A percentile compares a stretch with the other conserved stretches of the same genome.
phyloP scores from a whole-genome alignment of 2,113 vertebrate genomes.

The Poeciliopsis prolifica region DNA sequence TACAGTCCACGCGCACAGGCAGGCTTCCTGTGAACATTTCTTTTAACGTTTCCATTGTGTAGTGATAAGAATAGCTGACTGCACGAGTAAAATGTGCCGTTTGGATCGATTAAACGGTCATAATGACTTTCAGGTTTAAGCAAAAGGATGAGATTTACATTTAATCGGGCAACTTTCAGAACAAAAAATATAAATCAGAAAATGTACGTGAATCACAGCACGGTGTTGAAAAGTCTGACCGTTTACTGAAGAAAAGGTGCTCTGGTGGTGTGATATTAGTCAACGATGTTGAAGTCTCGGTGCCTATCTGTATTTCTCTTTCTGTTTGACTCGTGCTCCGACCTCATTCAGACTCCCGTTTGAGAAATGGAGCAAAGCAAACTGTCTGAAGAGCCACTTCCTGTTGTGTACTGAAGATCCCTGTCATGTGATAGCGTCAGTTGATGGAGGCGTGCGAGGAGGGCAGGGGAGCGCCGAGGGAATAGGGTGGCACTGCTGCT shows the following conservation, averaged over 20 bases:
- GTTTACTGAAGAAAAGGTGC: background rate
- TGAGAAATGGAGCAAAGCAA: conserved; percentile 69
- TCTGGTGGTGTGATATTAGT: background rate
- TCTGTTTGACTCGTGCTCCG: conserved; percentile 39
- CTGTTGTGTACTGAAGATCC: conserved; percentile 78
- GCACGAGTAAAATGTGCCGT: conserved; percentile 13
- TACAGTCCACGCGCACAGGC: conserved; percentile 39
- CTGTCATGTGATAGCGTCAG: conserved; percentile 71
- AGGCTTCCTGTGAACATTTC: conserved; percentile 26
- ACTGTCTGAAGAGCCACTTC: conserved; percentile 77
- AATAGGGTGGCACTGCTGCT: conserved; percentile 70
- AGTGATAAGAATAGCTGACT: conserved; percentile 10
- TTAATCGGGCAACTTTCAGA: background rate
- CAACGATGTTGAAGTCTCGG: too few species aligned
- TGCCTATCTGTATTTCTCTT: conserved; percentile 18
- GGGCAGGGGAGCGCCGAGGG: conserved; percentile 61
- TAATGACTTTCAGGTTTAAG: conserved; percentile 15
- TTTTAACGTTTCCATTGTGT: conserved; percentile 28
- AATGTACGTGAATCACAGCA: background rate
- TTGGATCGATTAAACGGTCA: conserved; percentile 19
- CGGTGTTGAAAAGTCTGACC: background rate
- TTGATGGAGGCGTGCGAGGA: conserved; percentile 54
- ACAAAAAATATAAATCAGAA: too few species aligned
- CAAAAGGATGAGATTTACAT: conserved; percentile 5
- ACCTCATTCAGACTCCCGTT: conserved; percentile 51